These are phyloP conservation scores for Watsonalla binaria DNA, from an alignment of 2,888 invertebrate genomes.

Conservation along the genomic window DNA sequence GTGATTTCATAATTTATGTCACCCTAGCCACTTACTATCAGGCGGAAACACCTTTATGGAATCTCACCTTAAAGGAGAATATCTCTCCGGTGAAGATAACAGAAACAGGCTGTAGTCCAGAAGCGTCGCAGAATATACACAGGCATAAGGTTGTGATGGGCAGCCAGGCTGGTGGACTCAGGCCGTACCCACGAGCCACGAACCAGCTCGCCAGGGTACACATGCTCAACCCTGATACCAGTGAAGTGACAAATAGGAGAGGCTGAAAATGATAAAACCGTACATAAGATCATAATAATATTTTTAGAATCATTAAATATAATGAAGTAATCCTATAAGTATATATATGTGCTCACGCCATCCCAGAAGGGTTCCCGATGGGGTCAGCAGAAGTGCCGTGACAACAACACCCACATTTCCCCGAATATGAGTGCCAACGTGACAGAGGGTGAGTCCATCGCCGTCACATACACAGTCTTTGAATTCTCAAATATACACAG, in stretches of 20 bases:
- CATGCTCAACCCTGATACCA: slow-evolving; percentile 63
- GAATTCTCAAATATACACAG: too few relatives aligned
- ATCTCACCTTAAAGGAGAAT: slow-evolving; percentile 64
- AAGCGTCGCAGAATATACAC: slow-evolving; percentile 70
- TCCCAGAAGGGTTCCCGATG: too few relatives aligned
- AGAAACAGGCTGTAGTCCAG: slow-evolving; percentile 73
- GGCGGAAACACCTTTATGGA: too few relatives aligned
- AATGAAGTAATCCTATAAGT: neutral
- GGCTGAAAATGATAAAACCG: slow-evolving; percentile 32
- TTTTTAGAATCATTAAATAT: neutral
- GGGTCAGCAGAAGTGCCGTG: too few relatives aligned
- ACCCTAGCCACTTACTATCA: neutral
- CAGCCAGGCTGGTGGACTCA: slow-evolving; percentile 60
- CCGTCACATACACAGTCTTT: too few relatives aligned
- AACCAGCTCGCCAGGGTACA: slow-evolving; percentile 61
- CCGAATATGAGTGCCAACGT: too few relatives aligned
- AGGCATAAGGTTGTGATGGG: slow-evolving; percentile 69
- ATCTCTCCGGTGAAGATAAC: slow-evolving; percentile 73
- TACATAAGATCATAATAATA: neutral
- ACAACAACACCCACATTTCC: too few relatives aligned
- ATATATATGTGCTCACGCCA: too few relatives aligned
- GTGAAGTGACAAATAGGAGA: slow-evolving; percentile 46
- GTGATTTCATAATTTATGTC: neutral
- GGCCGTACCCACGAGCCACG: slow-evolving; percentile 36
- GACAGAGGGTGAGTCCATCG: too few relatives aligned